Evolutionary conservation across 92 coral and sea anemone genomes (phyloP), one percentile per base, ranked within the genome.

Genomic region (Palythoa grandiflora): DNA sequence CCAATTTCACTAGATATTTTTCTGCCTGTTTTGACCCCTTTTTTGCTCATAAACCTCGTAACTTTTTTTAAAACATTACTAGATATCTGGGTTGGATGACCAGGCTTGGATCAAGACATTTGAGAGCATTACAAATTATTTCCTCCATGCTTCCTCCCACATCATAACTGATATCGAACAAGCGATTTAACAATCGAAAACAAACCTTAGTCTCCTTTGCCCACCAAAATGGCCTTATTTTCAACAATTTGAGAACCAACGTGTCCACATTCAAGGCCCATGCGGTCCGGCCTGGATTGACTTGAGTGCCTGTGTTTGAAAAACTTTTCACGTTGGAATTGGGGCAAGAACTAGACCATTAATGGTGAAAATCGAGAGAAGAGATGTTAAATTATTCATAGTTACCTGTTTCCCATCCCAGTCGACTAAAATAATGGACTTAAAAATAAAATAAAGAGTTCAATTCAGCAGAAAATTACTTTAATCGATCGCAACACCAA

Each of bases 61-160:
- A 78, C 84, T 78, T 78, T 78, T 35, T 59, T 78, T 78, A 37
- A 57, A 3, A 57, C 71, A 78, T 59, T 78, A 17, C 71, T 78
- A 38, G 84, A 78, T 78, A 78, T 78, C 16, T 78, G 71, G 11
- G 84, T 78, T 38, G 84, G 84, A 78, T 20, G 51, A 17, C 52
- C 37, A 55, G 59, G 84, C 0, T 37, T 71, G 71, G 71, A 38
- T 77, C 83, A 10, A 77, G 68, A 52, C 83, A 77, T 9, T 14
- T 51, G 38, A 77, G 83, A 77, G 66, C 83, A 77, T 54, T 77
- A 9, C 83, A 68, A 77, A 77, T 77, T 77, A 77, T 20, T 77
- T 77, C 83, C 40, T 77, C 83, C 83, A 77, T 77, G 83, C 83
- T 77, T 8, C 83, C 83, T 0, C 17, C 7, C 10, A 77, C 63